Conservation (phyloP, 2,113 vertebrate species). For the Chaetorhynchus papuensis region DNA sequence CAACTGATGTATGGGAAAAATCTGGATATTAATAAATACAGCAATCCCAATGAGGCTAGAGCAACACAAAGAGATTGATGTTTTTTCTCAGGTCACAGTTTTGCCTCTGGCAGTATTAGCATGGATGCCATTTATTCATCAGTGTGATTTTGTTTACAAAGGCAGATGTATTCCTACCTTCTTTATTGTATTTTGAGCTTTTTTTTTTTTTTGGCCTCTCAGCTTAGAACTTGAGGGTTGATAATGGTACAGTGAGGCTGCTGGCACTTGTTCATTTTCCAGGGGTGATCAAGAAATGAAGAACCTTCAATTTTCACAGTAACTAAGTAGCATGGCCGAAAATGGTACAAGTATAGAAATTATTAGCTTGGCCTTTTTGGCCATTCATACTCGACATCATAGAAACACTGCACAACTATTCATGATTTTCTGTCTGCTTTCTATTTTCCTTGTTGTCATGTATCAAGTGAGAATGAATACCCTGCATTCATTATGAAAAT, state of each 20-base stretch:
- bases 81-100: not conserved
- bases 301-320: not conserved
- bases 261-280: not conserved
- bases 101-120: not conserved
- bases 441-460: not conserved
- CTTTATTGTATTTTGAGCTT: not conserved
- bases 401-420: not conserved
- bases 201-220: not conserved
- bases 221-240: not conserved
- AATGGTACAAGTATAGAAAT: not conserved
- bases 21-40: not conserved
- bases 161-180: not conserved
- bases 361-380: not conserved
- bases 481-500: not conserved
- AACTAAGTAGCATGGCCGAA: not conserved
- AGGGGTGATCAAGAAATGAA: not conserved
- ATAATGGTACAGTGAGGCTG: not conserved
- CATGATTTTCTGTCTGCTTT: not conserved
- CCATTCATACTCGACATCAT: not conserved
- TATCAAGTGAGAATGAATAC: not conserved
- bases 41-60: not conserved
- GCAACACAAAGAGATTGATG: not conserved
- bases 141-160: not conserved
- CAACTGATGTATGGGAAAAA: not conserved
- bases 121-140: not conserved